A percentile compares a stretch with the other conserved stretches of the same genome.
Evolutionary conservation across 2,113 vertebrate genomes (phyloP).

Genomic region (Mohoua ochrocephala): DNA sequence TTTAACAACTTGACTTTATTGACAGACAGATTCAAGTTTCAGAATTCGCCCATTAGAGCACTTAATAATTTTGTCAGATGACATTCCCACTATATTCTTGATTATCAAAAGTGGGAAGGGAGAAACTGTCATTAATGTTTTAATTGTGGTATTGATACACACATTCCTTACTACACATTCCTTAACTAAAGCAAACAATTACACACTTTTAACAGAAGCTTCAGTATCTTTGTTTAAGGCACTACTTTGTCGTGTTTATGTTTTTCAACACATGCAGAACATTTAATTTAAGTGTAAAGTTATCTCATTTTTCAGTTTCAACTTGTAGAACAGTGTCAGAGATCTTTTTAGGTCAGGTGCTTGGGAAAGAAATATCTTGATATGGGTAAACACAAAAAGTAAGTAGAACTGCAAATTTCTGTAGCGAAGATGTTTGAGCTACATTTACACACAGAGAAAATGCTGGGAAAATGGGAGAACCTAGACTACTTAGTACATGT

Average conservation of each 20-base stretch:
- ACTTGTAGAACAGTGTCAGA: not conserved
- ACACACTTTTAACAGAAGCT: not conserved
- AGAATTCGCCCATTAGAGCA: not conserved
- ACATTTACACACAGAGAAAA: not conserved
- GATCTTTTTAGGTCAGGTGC: not conserved
- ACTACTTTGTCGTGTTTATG: not conserved
- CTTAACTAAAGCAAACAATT: not conserved
- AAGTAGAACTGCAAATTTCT: not conserved
- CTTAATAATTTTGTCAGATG: not conserved
- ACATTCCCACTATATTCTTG: not conserved
- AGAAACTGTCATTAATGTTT: not conserved
- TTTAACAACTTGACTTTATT: not conserved
- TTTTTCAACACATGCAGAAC: not conserved
- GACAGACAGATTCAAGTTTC: not conserved
- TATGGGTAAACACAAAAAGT: not conserved
- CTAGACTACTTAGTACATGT: not conserved
- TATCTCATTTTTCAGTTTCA: not conserved
- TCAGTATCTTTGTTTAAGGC: not conserved
- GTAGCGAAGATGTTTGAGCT: not conserved
- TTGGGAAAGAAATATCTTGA: not conserved
- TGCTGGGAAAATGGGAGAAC: not conserved
- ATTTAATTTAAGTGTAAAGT: not conserved
- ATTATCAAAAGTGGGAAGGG: not conserved
- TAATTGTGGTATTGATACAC: not conserved
- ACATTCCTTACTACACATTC: not conserved